Evolutionary conservation across 2,888 invertebrate genomes (phyloP).

Genomic region (Lepeophtheirus nordmannii): DNA sequence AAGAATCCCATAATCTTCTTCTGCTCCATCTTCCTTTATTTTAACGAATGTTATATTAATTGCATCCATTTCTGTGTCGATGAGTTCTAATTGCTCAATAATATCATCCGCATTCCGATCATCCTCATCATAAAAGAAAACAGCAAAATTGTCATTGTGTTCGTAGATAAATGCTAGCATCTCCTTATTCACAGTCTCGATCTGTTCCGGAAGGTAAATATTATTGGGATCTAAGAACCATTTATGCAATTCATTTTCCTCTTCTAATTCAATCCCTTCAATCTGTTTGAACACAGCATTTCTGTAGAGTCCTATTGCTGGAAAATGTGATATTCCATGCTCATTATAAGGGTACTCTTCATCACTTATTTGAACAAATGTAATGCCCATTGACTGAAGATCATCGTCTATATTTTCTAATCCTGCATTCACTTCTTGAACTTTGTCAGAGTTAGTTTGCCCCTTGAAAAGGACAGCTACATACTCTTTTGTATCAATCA

Average conservation of each 20-base stretch:
- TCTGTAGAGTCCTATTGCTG: slow-evolving; percentile 72
- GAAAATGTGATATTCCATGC: slow-evolving; percentile 62
- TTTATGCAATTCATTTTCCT: slow-evolving; percentile 7
- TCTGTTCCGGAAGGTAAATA: not conserved
- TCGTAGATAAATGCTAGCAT: slow-evolving; percentile 20
- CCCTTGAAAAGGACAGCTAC: slow-evolving; percentile 73
- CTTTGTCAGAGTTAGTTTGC: slow-evolving; percentile 45
- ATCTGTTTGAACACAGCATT: slow-evolving; percentile 50
- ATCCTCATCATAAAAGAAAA: slow-evolving; percentile 33
- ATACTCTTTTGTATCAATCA: slow-evolving; percentile 78
- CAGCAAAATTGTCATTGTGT: slow-evolving; percentile 17
- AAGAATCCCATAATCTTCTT: slow-evolving; percentile 75
- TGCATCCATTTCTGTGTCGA: slow-evolving; percentile 79
- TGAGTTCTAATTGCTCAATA: slow-evolving; percentile 73
- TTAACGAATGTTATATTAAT: slow-evolving; percentile 82
- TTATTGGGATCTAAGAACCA: slow-evolving; percentile 14
- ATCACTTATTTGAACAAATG: slow-evolving; percentile 84
- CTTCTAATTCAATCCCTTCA: slow-evolving; percentile 26
- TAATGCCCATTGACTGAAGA: slow-evolving; percentile 76
- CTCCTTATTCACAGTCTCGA: slow-evolving; percentile 17
- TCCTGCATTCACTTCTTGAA: slow-evolving; percentile 66
- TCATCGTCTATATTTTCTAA: slow-evolving; percentile 85
- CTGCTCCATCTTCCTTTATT: slow-evolving; percentile 75
- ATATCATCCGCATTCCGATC: slow-evolving; percentile 75
- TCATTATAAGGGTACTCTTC: slow-evolving; percentile 54